Percentiles rank a stretch among this genome's conserved stretches.
phyloP scores from a whole-genome alignment of 2,113 vertebrate species.

The Xerus inauris region DNA sequence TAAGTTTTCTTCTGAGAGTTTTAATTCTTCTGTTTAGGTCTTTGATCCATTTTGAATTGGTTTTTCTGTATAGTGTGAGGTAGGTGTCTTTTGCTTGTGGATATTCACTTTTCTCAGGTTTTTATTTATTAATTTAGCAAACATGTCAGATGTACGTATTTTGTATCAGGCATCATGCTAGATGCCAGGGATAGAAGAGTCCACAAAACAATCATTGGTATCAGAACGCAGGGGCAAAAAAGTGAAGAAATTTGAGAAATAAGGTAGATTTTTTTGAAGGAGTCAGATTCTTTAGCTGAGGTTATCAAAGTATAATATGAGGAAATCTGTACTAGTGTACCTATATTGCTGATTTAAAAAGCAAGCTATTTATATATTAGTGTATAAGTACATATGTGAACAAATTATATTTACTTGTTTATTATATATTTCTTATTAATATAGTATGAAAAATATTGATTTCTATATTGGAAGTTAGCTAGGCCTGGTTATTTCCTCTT shows the following conservation, averaged over 20 bases:
- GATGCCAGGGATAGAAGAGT: background rate
- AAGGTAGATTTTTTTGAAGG: constrained; percentile 5
- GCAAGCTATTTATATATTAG: background rate
- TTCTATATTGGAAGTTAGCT: constrained; percentile 12
- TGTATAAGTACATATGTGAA: too few relatives aligned
- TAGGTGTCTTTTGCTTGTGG: background rate
- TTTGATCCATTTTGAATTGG: background rate
- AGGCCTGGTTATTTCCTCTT: constrained; percentile 20
- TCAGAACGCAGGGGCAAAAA: background rate
- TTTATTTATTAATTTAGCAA: constrained; percentile 42
- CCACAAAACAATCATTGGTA: background rate
- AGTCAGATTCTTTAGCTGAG: constrained; percentile 19
- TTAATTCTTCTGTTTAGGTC: constrained; percentile 5
- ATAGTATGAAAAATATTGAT: background rate
- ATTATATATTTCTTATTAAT: background rate
- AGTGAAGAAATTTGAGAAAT: background rate
- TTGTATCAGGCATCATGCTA: background rate
- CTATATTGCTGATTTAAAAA: constrained; percentile 9
- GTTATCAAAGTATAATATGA: background rate
- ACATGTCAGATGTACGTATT: background rate
- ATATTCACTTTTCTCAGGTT: constrained; percentile 5
- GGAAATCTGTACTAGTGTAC: constrained; percentile 10
- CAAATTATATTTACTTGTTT: background rate
- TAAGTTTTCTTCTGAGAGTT: constrained; percentile 42
- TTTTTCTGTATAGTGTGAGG: constrained; percentile 16